Percentiles rank a stretch among this genome's conserved stretches.
Evolutionary conservation across 1,140 invertebrate genomes (phyloP).

Genomic region (Aphis craccivora): DNA sequence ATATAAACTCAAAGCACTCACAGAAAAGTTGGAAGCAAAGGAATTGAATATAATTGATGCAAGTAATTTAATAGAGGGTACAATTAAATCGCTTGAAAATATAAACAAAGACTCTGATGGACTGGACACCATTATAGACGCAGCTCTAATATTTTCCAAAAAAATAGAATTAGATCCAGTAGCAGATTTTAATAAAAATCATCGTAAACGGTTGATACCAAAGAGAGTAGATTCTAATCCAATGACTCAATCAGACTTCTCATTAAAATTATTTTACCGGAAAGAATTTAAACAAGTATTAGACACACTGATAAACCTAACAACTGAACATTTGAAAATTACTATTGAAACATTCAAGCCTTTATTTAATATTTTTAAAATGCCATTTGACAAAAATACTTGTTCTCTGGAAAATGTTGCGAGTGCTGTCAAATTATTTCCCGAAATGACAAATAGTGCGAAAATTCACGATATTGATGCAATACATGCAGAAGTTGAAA

Average conservation of each 20-base stretch:
- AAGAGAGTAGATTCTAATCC: slow-evolving; percentile 27
- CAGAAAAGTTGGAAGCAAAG: slow-evolving; percentile 34
- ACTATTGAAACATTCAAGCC: background rate
- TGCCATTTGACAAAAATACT: background rate
- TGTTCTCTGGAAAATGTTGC: background rate
- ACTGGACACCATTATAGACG: slow-evolving; percentile 18
- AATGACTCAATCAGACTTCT: background rate
- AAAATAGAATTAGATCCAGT: slow-evolving; percentile 37
- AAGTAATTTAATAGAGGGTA: background rate
- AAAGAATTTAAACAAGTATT: slow-evolving; percentile 1
- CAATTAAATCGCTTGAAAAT: slow-evolving; percentile 20
- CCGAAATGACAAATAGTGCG: background rate
- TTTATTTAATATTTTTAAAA: background rate
- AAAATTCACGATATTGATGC: background rate
- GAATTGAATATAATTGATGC: slow-evolving; percentile 47
- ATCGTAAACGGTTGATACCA: slow-evolving; percentile 28
- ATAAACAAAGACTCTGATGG: slow-evolving; percentile 8
- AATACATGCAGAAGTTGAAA: background rate
- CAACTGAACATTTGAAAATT: background rate
- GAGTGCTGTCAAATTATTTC: background rate
- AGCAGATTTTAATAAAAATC: slow-evolving; percentile 41
- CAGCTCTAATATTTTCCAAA: background rate
- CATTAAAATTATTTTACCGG: background rate
- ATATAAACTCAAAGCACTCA: slow-evolving; percentile 44
- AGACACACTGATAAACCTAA: background rate